Base-by-base conservation (phyloP, 1,140 invertebrate genomes). In the Leucophenga varia region DNA sequence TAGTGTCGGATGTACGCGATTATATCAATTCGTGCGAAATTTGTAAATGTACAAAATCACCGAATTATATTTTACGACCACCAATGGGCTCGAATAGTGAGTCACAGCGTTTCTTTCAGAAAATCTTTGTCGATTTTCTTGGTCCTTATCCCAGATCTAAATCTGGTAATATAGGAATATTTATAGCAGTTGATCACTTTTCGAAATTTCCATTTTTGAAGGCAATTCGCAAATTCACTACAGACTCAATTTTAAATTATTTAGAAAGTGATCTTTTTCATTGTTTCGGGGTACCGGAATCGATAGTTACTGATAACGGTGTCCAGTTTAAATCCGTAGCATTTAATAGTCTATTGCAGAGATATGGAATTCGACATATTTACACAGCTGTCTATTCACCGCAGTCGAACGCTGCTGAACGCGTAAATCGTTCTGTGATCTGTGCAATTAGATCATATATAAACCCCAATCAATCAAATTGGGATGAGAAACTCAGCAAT, bases 391-490 rank as follows among this genome's bases (percentile, higher is more conserved):
- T 28, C 3, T 45, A 50, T 40, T 14, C 21, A 10, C 31, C 48
- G 4, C 22, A 44, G 13, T 17, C 21, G n/a, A 46, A 38, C 18
- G 44, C 35, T 13, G 3, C 16, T 12, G 32, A 38, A 18, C 31
- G 44, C 3, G 35, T 46, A 7, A 46, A 46, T 20, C 32, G 21
- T 5, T 38, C 44, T n/a, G 21, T 46, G 14, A 46, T 46, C 8
- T 6, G 34, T 9, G 44, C 32, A 6, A 46, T 46, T 22, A 25
- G 18, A 38, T 4, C 32, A 6, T 46, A 38, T 20, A 21, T 46
- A 17, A 8, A 19, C 22, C 44, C 21, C 9, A n/a, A 37, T 30
- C 44, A 46, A 38, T 9, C 22, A 13, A 30, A 46, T 25, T 46
- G 44, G 44, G 44, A 46, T 20, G 16, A 30, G 4, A 42, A 42